phyloP scores from a whole-genome alignment of 1,140 invertebrate species.

The Frieseomelitta varia region DNA sequence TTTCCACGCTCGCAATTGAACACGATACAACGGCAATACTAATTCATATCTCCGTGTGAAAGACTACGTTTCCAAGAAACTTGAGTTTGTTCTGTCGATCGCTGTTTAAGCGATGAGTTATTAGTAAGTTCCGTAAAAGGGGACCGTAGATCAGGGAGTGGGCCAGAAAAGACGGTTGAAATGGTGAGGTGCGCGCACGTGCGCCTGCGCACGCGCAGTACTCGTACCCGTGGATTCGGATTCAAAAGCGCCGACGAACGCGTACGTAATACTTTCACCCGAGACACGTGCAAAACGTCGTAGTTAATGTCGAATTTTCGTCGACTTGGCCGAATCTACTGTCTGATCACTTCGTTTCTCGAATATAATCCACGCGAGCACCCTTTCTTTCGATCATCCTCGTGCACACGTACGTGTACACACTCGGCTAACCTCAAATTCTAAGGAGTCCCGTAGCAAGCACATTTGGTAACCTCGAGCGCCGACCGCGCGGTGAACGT shows the following conservation, averaged over 20 bases:
- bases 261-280: constrained; percentile 60
- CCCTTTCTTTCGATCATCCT: no score
- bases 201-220: neutral
- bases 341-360: neutral
- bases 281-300: constrained; percentile 46
- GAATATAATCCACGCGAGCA: neutral
- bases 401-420: no score
- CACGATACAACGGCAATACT: no score
- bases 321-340: neutral
- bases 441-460: no score
- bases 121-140: constrained; percentile 34
- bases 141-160: constrained; percentile 1
- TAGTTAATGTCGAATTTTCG: constrained; percentile 25
- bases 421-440: no score
- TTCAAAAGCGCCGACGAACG: constrained; percentile 8
- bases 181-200: neutral
- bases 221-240: constrained; percentile 39
- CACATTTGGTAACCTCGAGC: no score
- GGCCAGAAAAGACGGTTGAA: constrained; percentile 1
- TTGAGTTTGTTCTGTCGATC: neutral
- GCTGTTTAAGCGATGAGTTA: neutral
- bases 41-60: no score
- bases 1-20: no score
- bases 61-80: neutral
- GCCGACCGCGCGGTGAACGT: neutral